A percentile compares a stretch with the other conserved stretches of the same genome.
Conservation (phyloP, 2,113 vertebrate genomes). For the Rafetus swinhoei region DNA sequence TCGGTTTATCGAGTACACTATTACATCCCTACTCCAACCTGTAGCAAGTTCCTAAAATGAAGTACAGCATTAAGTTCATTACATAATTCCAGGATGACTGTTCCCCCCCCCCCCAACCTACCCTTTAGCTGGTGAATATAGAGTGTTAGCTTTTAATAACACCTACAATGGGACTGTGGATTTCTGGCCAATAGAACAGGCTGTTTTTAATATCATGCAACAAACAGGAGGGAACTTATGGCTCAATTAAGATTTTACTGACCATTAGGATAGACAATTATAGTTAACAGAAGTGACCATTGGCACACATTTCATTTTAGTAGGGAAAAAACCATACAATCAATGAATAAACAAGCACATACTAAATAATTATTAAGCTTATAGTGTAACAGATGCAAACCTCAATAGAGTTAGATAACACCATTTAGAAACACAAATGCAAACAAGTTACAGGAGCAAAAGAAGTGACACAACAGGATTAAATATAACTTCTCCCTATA, state of each 20-base stretch:
- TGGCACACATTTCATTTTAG: constrained; percentile 33
- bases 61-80: not conserved
- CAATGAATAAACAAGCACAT: constrained; percentile 48
- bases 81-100: not conserved
- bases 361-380: not conserved
- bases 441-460: not conserved
- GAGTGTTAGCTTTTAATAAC: not conserved
- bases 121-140: not conserved
- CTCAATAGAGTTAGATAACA: constrained; percentile 5
- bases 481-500: not conserved
- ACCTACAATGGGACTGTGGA: not conserved
- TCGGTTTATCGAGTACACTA: too few species aligned
- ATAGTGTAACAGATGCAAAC: not conserved
- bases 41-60: not conserved
- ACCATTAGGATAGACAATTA: not conserved
- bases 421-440: not conserved
- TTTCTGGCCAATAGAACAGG: not conserved
- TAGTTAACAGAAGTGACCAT: constrained; percentile 45
- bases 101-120: not conserved
- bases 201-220: not conserved
- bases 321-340: constrained; percentile 37
- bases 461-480: not conserved
- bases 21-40: too few species aligned
- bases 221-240: constrained; percentile 27
- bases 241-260: constrained; percentile 21